phyloP scores from a whole-genome alignment of 2,113 vertebrate genomes.

The Dunckerocampus dactyliophorus region DNA sequence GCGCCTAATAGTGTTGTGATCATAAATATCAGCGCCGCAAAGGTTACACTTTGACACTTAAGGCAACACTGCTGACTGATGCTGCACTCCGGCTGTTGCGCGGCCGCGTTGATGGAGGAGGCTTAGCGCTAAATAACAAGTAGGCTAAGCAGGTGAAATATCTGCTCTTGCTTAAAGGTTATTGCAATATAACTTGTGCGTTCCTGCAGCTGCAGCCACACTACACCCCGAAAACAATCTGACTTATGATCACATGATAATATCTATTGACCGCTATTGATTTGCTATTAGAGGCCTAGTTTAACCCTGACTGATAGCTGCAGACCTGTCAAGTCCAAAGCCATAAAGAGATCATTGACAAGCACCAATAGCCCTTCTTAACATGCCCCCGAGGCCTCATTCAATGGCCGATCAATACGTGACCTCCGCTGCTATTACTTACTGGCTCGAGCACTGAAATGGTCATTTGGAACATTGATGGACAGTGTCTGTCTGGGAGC shows the following conservation, averaged over 20 bases:
- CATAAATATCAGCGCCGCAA: constrained; percentile 72
- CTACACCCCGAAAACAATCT: not conserved
- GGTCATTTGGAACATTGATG: constrained; percentile 48
- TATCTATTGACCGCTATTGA: constrained; percentile 64
- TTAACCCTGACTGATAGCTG: constrained; percentile 62
- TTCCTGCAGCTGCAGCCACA: constrained; percentile 25
- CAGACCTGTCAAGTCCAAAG: constrained; percentile 52
- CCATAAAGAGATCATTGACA: constrained; percentile 70
- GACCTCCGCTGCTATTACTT: constrained; percentile 63
- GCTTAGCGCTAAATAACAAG: constrained; percentile 69
- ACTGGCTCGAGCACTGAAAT: constrained; percentile 43
- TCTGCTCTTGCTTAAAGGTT: constrained; percentile 75
- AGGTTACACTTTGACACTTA: constrained; percentile 74
- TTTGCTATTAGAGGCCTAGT: constrained; percentile 68
- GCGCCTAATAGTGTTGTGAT: constrained; percentile 71
- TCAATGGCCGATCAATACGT: constrained; percentile 68
- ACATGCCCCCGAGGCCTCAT: constrained; percentile 64
- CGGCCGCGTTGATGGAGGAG: constrained; percentile 65
- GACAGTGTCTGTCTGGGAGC: constrained; percentile 48
- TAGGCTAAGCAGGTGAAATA: constrained; percentile 73
- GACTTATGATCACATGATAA: constrained; percentile 66
- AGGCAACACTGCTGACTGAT: constrained; percentile 62
- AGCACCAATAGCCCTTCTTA: constrained; percentile 61
- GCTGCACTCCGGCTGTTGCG: constrained; percentile 35
- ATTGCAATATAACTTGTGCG: constrained; percentile 70